A percentile compares a stretch with the other conserved stretches of the same genome.
These are phyloP conservation scores for Puffinus mauretanicus DNA, from an alignment of 2,113 vertebrate species.

Conservation along the genomic window DNA sequence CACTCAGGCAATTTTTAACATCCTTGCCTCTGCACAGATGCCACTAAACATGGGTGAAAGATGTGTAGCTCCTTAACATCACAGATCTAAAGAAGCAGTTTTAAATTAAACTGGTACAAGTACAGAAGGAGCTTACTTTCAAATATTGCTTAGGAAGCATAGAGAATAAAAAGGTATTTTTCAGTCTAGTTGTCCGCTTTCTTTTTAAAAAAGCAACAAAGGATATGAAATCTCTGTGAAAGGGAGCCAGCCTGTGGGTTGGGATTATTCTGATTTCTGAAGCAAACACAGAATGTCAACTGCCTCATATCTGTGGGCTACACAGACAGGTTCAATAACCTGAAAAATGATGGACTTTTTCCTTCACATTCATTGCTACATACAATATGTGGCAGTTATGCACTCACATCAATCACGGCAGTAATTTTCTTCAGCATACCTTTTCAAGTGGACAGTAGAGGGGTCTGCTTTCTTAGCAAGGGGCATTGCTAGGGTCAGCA, in stretches of 20 bases:
- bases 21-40: not conserved
- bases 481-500: not conserved
- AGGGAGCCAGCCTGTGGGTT: not conserved
- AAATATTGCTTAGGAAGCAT: not conserved
- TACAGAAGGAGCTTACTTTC: not conserved
- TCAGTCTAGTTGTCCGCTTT: not conserved
- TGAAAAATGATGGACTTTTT: not conserved
- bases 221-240: not conserved
- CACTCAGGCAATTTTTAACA: not conserved
- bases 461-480: not conserved
- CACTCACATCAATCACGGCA: not conserved
- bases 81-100: not conserved
- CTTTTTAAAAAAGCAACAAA: not conserved
- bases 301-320: not conserved
- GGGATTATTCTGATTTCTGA: slow-evolving; percentile 6
- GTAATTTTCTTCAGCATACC: not conserved
- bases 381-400: accelerated
- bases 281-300: not conserved
- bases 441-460: not conserved
- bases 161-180: not conserved
- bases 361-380: not conserved
- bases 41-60: not conserved
- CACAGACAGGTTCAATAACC: not conserved
- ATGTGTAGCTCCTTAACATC: not conserved
- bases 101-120: not conserved